Base-by-base conservation (phyloP, 2,113 vertebrate species). In the Aphyosemion australe region DNA sequence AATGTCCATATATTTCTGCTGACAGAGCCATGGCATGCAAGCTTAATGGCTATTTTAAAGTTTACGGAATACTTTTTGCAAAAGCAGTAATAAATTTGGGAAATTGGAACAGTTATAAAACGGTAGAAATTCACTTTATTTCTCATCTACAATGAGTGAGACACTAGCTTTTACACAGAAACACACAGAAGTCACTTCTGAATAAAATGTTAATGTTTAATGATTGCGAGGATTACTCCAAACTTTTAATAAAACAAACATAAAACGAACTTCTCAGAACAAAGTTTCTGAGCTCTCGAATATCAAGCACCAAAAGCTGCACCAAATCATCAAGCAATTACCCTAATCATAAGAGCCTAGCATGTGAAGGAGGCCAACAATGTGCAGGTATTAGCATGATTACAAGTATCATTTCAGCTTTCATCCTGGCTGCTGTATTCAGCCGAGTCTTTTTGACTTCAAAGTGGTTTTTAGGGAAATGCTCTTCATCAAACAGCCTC, bases 401-500 rank as follows among this genome's bases (percentile, higher is more conserved):
- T 54, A 9, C 20, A 5, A 0, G 8, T 42, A 60, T 21, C 20
- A 41, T 41, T 53, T 31, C 45, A 50, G 34, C 16, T 69, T 19
- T 56, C 18, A 67, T 13, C 43, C 18, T 20, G 13, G 34, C n/a
- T 74, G 41, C 16, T 52, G 60, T 19, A 43, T 43, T 21, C 47
- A 47, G 56, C 43, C 69, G 21, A 9, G 41, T 63, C 49, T 63
- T 9, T 64, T 67, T 12, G 65, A 48, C 20, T 48, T 42, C 31
- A 34, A 63, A 71, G 65, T 45, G 34, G 2, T 72, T 76, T 70
- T 61, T 21, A 20, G 46, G 55, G 42, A 61, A 73, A 57, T 21
- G 48, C 13, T 54, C 31, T 48, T 42, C 61, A 61, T 50, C 53
- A 52, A 42, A 76, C 34, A 59, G 73, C 58, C 58, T 70, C 43